These are phyloP conservation scores for Amblyornis subalaris DNA, from an alignment of 2,113 vertebrate species.

Conservation along the genomic window DNA sequence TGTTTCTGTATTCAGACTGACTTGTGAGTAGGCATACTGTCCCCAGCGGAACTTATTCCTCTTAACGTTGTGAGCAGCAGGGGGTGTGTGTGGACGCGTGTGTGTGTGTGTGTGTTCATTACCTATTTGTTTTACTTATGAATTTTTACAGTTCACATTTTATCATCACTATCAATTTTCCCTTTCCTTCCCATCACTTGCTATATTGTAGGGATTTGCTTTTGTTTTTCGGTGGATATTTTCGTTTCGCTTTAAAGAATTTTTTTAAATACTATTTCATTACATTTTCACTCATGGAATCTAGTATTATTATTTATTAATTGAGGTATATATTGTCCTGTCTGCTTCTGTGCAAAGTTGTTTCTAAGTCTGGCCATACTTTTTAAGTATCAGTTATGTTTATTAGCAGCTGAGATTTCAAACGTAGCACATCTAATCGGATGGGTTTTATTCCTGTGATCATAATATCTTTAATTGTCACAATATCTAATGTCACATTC, in stretches of 20 bases:
- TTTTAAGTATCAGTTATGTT: neutral
- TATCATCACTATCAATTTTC: neutral
- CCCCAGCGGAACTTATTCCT: neutral
- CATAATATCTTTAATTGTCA: neutral
- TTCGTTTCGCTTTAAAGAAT: neutral
- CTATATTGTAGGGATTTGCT: neutral
- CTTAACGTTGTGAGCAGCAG: neutral
- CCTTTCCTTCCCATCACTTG: neutral
- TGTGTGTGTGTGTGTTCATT: neutral
- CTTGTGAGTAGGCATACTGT: neutral
- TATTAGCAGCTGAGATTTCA: neutral
- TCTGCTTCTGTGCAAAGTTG: neutral
- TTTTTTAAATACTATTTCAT: neutral
- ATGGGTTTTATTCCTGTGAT: neutral
- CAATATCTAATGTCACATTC: neutral
- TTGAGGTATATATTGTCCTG: neutral
- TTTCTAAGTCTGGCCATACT: neutral
- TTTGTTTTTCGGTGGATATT: neutral
- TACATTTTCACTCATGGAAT: neutral
- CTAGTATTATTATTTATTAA: neutral
- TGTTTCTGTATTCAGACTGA: neutral
- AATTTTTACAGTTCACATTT: neutral
- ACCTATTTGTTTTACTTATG: neutral
- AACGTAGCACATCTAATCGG: neutral
- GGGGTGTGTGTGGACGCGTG: accelerated